Percentiles rank a stretch among this genome's conserved stretches.
phyloP scores from a whole-genome alignment of 2,113 vertebrate species.

The Columba livia region DNA sequence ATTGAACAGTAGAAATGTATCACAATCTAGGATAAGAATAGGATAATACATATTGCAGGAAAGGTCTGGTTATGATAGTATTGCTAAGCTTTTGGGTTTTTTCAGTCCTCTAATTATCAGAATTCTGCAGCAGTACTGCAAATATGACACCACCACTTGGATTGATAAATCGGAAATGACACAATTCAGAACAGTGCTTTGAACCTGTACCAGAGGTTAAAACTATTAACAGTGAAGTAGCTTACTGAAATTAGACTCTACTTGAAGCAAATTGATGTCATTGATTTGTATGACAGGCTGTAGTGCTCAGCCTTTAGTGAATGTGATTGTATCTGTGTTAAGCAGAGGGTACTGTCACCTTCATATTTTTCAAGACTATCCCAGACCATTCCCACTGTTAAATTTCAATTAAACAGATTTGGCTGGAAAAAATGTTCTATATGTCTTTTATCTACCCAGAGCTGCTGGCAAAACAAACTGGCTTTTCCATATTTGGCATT shows the following conservation, averaged over 20 bases:
- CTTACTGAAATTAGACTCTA: conserved; percentile 67
- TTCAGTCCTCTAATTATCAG: conserved; percentile 3
- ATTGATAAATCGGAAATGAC: conserved; percentile 45
- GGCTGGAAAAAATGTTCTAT: conserved; percentile 66
- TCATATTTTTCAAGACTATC: conserved; percentile 66
- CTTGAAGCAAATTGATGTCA: conserved; percentile 69
- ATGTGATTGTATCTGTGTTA: conserved; percentile 5
- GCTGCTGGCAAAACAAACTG: conserved; percentile 75
- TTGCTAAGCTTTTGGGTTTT: background rate
- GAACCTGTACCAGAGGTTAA: conserved; percentile 66
- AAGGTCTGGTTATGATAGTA: background rate
- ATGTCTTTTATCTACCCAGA: conserved; percentile 74
- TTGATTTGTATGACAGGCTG: conserved; percentile 71
- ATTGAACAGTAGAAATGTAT: background rate
- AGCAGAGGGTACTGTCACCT: conserved; percentile 71
- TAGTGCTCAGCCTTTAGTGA: conserved; percentile 36
- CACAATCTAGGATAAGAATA: background rate
- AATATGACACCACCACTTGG: conserved; percentile 29
- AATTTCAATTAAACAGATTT: conserved; percentile 85
- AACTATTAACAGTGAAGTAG: conserved; percentile 69
- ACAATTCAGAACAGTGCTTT: conserved; percentile 50
- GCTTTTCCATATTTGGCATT: conserved; percentile 77
- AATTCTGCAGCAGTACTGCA: conserved; percentile 24
- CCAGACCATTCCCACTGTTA: conserved; percentile 76
- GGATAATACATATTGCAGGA: background rate